Evolutionary conservation across 2,113 vertebrate genomes (phyloP).

Genomic region (Xenopus laevis): DNA sequence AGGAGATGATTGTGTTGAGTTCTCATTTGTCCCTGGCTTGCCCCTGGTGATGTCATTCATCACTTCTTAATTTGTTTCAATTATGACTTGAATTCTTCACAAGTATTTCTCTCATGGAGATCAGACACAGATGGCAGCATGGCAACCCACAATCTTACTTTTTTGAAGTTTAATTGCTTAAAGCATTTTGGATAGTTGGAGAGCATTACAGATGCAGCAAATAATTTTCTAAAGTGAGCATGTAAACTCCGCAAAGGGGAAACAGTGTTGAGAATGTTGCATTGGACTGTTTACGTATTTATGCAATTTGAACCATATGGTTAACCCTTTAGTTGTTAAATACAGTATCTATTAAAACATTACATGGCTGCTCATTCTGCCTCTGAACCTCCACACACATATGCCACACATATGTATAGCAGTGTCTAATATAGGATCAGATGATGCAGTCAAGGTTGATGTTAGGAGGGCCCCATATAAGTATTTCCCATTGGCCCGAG

Average conservation of each 20-base stretch:
- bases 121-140: slow-evolving; percentile 31
- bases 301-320: too few relatives aligned
- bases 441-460: too few relatives aligned
- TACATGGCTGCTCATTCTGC: too few relatives aligned
- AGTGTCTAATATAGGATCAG: too few relatives aligned
- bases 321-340: too few relatives aligned
- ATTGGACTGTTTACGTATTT: too few relatives aligned
- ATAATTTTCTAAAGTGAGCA: background rate
- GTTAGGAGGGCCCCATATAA: too few relatives aligned
- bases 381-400: too few relatives aligned
- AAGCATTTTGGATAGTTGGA: slow-evolving; percentile 4
- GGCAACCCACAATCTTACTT: slow-evolving; percentile 10
- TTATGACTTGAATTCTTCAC: slow-evolving; percentile 19
- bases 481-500: too few relatives aligned
- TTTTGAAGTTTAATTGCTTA: slow-evolving; percentile 14
- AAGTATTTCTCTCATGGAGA: slow-evolving; percentile 17
- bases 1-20: slow-evolving; percentile 28
- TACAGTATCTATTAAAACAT: too few relatives aligned
- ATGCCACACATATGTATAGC: too few relatives aligned
- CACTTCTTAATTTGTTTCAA: slow-evolving; percentile 40
- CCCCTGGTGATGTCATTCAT: slow-evolving; percentile 38
- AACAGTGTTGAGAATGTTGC: background rate
- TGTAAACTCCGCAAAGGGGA: background rate
- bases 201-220: background rate
- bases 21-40: slow-evolving; percentile 23